Percentiles rank a stretch among this genome's conserved stretches.
Evolutionary conservation across 23 tunicate genomes (phyloP).

Genomic region (Phallusia fumigata): DNA sequence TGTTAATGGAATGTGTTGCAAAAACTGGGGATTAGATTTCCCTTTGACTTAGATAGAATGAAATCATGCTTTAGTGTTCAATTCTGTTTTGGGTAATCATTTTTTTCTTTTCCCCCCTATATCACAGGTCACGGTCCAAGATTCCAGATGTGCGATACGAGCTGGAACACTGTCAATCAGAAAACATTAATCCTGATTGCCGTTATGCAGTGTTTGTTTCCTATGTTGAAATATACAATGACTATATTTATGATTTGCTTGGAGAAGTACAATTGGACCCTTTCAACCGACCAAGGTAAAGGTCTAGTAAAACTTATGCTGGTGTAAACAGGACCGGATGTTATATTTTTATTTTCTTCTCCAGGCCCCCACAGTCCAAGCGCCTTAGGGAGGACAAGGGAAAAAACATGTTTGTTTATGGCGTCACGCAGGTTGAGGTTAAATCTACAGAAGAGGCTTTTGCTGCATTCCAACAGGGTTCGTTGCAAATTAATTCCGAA

Average conservation of each 20-base stretch:
- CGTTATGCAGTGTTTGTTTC: slow-evolving; percentile 93
- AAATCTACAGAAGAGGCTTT: slow-evolving; percentile 88
- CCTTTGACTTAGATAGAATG: too few relatives aligned
- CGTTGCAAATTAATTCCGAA: background rate
- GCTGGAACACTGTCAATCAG: slow-evolving; percentile 67
- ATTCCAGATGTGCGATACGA: slow-evolving; percentile 47
- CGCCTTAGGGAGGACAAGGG: slow-evolving; percentile 78
- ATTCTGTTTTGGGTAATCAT: background rate
- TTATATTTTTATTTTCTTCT: too few relatives aligned
- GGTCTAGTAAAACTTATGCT: background rate
- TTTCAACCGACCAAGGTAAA: slow-evolving; percentile 64
- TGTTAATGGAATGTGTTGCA: too few relatives aligned
- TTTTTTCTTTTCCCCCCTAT: background rate
- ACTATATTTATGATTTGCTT: slow-evolving; percentile 83
- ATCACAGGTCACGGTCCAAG: slow-evolving; percentile 3
- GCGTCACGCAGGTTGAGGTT: slow-evolving; percentile 74
- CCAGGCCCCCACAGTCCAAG: slow-evolving; percentile 61
- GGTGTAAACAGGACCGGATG: too few relatives aligned
- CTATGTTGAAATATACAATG: slow-evolving; percentile 96
- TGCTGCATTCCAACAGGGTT: slow-evolving; percentile 67
- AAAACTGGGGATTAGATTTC: too few relatives aligned
- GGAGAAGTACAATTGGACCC: slow-evolving; percentile 75
- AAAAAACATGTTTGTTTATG: slow-evolving; percentile 84
- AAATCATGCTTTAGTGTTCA: too few relatives aligned
- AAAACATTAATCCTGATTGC: slow-evolving; percentile 67